A percentile compares a stretch with the other conserved stretches of the same genome.
phyloP scores from a whole-genome alignment of 1,140 invertebrate species.

The Cryptotermes secundus region DNA sequence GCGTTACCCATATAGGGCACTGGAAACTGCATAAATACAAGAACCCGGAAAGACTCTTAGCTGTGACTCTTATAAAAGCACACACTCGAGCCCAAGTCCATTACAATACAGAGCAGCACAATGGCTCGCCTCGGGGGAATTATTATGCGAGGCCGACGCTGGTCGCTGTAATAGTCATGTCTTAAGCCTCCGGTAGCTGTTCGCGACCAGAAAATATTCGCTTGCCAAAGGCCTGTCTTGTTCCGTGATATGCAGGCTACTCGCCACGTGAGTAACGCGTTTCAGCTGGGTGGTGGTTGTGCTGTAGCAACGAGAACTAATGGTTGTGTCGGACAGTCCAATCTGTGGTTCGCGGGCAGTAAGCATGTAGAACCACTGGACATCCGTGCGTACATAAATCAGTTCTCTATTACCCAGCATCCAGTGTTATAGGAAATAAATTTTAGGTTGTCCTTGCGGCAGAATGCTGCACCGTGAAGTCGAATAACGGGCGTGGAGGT shows the following conservation, averaged over 20 bases:
- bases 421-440: no score
- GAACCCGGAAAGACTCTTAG: slow-evolving; percentile 10
- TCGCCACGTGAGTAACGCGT: neutral
- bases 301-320: neutral
- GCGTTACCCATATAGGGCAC: neutral
- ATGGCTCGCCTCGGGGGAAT: neutral
- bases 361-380: no score
- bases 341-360: neutral
- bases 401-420: no score
- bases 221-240: neutral
- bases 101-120: slow-evolving; percentile 11
- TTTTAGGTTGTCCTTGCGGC: no score
- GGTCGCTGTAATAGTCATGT: neutral
- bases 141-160: neutral
- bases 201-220: neutral
- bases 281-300: neutral
- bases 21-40: neutral
- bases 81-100: neutral
- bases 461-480: no score
- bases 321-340: neutral
- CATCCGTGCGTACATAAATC: no score
- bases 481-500: no score
- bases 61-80: neutral
- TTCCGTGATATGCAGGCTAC: neutral
- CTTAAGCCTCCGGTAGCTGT: neutral